Base-by-base conservation (phyloP, 2,113 vertebrate genomes). In the Tupaia tana region DNA sequence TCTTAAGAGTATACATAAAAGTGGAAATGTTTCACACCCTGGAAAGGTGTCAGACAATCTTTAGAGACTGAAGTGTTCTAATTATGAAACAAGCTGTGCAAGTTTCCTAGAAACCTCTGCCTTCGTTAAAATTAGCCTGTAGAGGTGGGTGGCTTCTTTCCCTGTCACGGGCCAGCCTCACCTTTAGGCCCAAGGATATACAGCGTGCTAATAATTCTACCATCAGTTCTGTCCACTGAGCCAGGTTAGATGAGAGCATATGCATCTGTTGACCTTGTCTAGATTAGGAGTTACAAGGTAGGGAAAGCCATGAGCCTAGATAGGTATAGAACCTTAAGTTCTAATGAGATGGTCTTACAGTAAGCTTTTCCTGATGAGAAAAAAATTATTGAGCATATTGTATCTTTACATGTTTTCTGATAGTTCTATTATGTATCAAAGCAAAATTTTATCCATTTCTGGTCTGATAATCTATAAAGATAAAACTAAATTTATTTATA, bases 21-120 rank as follows among this genome's bases (percentile, higher is more conserved):
- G 84, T 69, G 52, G 85, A 95, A 97, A 82, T 70, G 90, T 94
- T 97, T 97, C 93, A 91, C n/a, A 85, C 96, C 96, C 94, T 94
- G 95, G 19, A 1, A 2, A 97, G 52, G 73, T 96, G 88, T 95
- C 64, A 97, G 89, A 86, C 80, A 90, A 79, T 95, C 59, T 85
- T 67, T 83, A 87, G 91, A 96, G 73, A 34, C 71, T 73, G 70
- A 96, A 89, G 43, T 96, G 67, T 84, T 97, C 78, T 97, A 81
- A 1, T 24, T 83, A 95, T 92, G 92, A 89, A 95, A 89, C 56
- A 97, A 95, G 31, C 92, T 84, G n/a, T 93, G 31, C 56, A 71
- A 29, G n/a, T 86, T 92, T 96, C 77, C 86, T 82, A 86, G 61
- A 91, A 74, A 78, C 54, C 54, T 88, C 69, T 94, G 25, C 86